Percentiles rank a stretch among this genome's conserved stretches.
phyloP scores from a whole-genome alignment of 2,113 vertebrate genomes.

The Crocuta crocuta region DNA sequence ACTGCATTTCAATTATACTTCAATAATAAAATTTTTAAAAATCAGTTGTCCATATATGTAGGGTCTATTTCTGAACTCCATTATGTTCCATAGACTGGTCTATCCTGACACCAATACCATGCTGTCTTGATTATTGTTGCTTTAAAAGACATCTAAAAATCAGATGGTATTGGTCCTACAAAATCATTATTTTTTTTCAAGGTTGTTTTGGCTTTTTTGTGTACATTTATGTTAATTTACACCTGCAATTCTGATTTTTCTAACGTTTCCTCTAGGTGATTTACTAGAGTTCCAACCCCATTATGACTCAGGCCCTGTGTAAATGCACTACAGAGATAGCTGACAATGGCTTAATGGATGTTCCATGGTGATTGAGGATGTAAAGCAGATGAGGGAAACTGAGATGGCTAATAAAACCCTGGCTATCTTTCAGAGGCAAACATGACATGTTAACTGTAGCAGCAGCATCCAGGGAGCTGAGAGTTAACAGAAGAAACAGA shows the following conservation, averaged over 20 bases:
- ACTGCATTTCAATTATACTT: background rate
- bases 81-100: background rate
- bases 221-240: background rate
- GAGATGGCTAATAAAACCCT: background rate
- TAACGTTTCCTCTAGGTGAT: background rate
- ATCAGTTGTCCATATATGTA: background rate
- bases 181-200: background rate
- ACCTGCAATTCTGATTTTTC: background rate
- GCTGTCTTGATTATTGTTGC: background rate
- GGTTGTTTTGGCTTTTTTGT: background rate
- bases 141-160: slow-evolving; percentile 33
- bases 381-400: background rate
- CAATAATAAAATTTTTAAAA: background rate
- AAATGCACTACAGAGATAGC: background rate
- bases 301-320: background rate
- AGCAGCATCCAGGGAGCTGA: background rate
- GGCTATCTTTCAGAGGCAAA: background rate
- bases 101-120: background rate
- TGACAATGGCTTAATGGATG: background rate
- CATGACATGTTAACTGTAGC: background rate
- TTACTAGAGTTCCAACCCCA: background rate
- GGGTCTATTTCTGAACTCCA: background rate
- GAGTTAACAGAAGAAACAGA: background rate
- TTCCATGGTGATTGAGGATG: background rate
- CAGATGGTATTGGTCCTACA: background rate